Evolutionary conservation across 2,113 vertebrate species (phyloP).

Genomic region (Bubo bubo): DNA sequence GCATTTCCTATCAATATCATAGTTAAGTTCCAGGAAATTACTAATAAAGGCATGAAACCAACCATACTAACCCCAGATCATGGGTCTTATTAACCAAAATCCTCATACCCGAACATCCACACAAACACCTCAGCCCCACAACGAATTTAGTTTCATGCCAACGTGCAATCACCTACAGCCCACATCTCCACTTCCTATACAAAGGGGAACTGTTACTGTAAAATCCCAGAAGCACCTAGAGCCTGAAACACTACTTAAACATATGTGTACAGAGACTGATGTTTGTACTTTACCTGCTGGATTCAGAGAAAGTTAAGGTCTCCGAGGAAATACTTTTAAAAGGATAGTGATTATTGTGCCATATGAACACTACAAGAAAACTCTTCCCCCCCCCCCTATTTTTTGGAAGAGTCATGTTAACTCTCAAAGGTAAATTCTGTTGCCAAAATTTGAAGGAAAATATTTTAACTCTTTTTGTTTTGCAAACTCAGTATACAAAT

Average conservation of each 20-base stretch:
- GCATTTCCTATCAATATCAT: not conserved
- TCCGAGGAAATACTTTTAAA: not conserved
- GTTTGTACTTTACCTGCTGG: not conserved
- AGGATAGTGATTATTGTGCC: not conserved
- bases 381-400: fast-evolving
- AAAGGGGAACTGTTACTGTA: not conserved
- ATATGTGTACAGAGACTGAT: not conserved
- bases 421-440: not conserved
- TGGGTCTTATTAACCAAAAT: not conserved
- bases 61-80: not conserved
- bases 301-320: not conserved
- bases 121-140: not conserved
- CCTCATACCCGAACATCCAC: not conserved
- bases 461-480: not conserved
- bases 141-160: not conserved
- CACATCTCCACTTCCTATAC: not conserved
- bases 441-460: not conserved
- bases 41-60: not conserved
- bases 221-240: not conserved
- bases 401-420: not conserved
- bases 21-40: not conserved
- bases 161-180: not conserved
- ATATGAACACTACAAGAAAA: not conserved
- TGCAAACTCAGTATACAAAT: not conserved
- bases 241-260: not conserved